These are phyloP conservation scores for Tuta absoluta DNA, from an alignment of 2,888 invertebrate species.

Conservation along the genomic window DNA sequence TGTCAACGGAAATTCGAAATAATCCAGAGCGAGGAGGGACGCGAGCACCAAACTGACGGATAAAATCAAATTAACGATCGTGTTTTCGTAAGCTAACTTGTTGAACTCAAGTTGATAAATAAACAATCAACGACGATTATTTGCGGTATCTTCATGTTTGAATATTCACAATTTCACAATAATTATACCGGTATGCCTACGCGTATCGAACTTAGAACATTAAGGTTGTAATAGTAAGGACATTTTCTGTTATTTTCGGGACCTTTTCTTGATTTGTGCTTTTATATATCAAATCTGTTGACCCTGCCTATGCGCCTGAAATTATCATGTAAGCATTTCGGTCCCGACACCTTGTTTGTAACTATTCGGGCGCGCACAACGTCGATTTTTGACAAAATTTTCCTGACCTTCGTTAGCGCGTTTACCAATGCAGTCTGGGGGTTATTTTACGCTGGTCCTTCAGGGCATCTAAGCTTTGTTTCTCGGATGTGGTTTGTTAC, in stretches of 20 bases:
- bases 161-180: neutral
- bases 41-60: neutral
- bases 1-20: conserved; percentile 32
- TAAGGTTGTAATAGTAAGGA: too few species aligned
- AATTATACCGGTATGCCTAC: neutral
- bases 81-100: neutral
- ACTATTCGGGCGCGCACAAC: conserved; percentile 39
- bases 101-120: neutral
- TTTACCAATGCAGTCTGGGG: neutral
- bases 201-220: too few species aligned
- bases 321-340: conserved; percentile 44
- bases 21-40: neutral
- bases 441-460: conserved; percentile 1
- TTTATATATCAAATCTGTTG: too few species aligned
- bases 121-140: neutral
- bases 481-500: conserved; percentile 35
- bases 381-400: neutral
- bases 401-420: neutral
- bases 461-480: conserved; percentile 34
- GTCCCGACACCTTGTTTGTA: conserved; percentile 37
- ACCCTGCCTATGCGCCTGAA: conserved; percentile 14
- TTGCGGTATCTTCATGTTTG: neutral
- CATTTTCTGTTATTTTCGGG: too few species aligned
- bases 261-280: too few species aligned
- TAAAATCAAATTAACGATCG: conserved; percentile 10